A percentile compares a stretch with the other conserved stretches of the same genome.
Evolutionary conservation across 2,888 invertebrate genomes (phyloP).

Genomic region (Lepas anatifera): DNA sequence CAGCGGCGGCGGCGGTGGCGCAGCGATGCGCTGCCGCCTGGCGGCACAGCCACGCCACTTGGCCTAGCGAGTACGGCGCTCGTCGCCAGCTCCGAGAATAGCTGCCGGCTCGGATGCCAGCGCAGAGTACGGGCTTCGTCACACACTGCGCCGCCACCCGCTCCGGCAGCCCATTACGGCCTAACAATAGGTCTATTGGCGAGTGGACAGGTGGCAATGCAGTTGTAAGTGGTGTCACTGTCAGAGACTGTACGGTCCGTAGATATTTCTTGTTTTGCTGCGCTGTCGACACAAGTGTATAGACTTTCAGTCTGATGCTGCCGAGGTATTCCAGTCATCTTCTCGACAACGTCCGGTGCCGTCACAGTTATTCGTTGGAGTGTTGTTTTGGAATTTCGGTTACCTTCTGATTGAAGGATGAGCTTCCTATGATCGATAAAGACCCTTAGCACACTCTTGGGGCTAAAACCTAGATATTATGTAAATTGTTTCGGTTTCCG

Average conservation of each 20-base stretch:
- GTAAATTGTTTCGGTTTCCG: no score
- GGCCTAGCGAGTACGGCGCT: not conserved
- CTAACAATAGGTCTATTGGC: constrained; percentile 1
- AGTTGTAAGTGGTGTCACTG: not conserved
- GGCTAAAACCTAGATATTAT: no score
- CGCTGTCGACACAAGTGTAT: not conserved
- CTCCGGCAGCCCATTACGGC: not conserved
- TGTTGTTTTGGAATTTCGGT: no score
- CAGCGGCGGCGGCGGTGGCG: not conserved
- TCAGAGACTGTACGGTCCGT: not conserved
- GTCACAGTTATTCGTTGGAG: no score
- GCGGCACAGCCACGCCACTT: constrained; percentile 6
- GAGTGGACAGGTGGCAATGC: not conserved
- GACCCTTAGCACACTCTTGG: no score
- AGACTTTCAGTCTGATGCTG: not conserved
- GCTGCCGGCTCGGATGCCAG: not conserved
- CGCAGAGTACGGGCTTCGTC: not conserved
- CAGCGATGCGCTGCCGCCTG: not conserved
- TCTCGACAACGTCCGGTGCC: not conserved
- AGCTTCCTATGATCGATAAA: no score
- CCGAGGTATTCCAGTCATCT: not conserved
- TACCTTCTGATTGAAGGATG: no score
- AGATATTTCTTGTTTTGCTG: not conserved
- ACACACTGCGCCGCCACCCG: not conserved
- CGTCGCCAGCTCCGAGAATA: constrained; percentile 2